Percentiles rank a stretch among this genome's conserved stretches.
Evolutionary conservation across 2,797 vertebrate genomes (phyloP).

Genomic region (Pitangus sulphuratus): DNA sequence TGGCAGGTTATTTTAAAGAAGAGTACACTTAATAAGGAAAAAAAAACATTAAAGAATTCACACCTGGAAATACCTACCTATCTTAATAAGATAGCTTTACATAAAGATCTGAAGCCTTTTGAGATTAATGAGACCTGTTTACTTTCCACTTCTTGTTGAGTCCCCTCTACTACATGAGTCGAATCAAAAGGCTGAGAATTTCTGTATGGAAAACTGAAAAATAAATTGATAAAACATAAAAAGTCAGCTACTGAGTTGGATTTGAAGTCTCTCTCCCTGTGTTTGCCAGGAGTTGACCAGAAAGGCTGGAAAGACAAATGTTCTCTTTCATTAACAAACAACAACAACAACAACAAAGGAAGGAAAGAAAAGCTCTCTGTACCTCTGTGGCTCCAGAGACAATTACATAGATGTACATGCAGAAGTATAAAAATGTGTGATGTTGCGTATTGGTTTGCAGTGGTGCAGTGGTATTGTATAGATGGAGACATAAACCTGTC

Average conservation of each 20-base stretch:
- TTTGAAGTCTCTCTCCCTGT: not conserved
- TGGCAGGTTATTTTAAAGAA: conserved; percentile 12
- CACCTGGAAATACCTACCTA: not conserved
- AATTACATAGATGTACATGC: not conserved
- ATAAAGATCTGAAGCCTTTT: not conserved
- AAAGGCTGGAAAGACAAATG: not conserved
- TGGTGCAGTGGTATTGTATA: not conserved
- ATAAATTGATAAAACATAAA: not conserved
- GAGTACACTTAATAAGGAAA: not conserved
- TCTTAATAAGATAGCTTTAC: conserved; percentile 1
- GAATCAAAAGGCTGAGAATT: not conserved
- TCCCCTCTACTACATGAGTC: not conserved
- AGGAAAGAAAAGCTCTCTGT: not conserved
- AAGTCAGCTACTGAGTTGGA: not conserved
- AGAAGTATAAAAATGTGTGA: not conserved
- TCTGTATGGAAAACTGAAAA: not conserved
- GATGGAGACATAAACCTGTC: conserved; percentile 42
- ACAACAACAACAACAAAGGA: not conserved
- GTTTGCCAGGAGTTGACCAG: not conserved
- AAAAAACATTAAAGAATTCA: not conserved
- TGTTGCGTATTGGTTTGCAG: not conserved
- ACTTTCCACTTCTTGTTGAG: conserved; percentile 6
- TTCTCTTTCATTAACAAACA: not conserved
- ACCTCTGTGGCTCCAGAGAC: not conserved
- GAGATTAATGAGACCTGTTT: not conserved